Conservation (phyloP, 2,113 vertebrate genomes). For the Ictalurus punctatus region DNA sequence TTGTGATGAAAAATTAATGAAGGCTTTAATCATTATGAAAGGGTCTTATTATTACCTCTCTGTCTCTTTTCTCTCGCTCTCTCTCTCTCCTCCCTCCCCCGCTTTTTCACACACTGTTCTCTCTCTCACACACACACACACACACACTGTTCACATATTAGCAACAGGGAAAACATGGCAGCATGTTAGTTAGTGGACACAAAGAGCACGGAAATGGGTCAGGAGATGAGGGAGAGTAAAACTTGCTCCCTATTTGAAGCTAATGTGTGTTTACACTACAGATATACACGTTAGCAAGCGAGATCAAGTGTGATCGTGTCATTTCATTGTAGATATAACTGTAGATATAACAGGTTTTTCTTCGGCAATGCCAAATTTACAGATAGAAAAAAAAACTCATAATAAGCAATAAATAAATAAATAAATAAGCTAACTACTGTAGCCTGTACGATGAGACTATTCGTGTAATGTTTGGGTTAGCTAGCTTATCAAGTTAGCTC, state of each 20-base stretch:
- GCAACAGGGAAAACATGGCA: constrained; percentile 60
- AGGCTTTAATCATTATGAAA: constrained; percentile 95
- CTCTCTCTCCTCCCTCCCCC: constrained; percentile 63
- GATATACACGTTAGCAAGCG: neutral
- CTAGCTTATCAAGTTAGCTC: neutral
- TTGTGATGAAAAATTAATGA: constrained; percentile 99
- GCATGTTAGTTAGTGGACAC: constrained; percentile 44
- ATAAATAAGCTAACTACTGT: neutral
- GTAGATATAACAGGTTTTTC: neutral
- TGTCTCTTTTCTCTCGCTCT: constrained; percentile 58
- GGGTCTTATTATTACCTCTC: constrained; percentile 84
- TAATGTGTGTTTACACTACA: neutral
- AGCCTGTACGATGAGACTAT: neutral
- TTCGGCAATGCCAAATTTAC: neutral
- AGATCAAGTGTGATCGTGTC: neutral
- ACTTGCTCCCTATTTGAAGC: neutral
- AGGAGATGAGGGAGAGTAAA: constrained; percentile 67
- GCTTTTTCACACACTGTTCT: constrained; percentile 58
- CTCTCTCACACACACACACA: constrained; percentile 18
- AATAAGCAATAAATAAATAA: neutral
- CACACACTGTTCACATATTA: constrained; percentile 31
- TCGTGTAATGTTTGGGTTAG: neutral
- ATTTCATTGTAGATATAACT: neutral
- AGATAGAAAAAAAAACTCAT: no score
- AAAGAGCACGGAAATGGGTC: constrained; percentile 68